A percentile compares a stretch with the other conserved stretches of the same genome.
phyloP scores from a whole-genome alignment of 2,888 invertebrate genomes.

The Ischnus inquisitorius region DNA sequence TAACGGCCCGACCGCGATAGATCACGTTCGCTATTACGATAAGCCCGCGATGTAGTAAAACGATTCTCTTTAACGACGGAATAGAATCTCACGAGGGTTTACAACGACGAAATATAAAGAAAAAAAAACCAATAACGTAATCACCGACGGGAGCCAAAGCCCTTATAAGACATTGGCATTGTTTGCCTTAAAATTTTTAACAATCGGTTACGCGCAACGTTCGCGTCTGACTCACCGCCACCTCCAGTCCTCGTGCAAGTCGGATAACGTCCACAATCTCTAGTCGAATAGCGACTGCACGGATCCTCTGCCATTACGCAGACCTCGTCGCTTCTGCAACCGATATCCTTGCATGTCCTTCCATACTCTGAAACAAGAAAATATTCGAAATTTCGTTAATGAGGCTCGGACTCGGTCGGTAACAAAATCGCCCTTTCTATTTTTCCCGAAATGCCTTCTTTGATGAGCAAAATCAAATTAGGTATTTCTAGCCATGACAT shows the following conservation, averaged over 20 bases:
- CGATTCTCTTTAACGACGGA: constrained; percentile 14
- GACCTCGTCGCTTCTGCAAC: constrained; percentile 90
- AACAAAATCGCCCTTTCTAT: no score
- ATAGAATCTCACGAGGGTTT: neutral
- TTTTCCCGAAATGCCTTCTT: no score
- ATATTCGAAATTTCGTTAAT: constrained; percentile 28
- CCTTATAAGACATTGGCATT: constrained; percentile 7
- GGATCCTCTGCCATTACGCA: constrained; percentile 91
- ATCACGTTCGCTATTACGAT: constrained; percentile 32
- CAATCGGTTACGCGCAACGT: constrained; percentile 13
- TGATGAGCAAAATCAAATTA: no score
- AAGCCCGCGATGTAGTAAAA: constrained; percentile 30
- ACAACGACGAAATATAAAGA: neutral
- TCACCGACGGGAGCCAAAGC: neutral
- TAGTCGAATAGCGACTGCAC: constrained; percentile 88
- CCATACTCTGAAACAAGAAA: constrained; percentile 89
- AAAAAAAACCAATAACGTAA: neutral
- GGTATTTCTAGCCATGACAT: no score
- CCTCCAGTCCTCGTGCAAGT: constrained; percentile 88
- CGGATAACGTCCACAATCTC: constrained; percentile 89
- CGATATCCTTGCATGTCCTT: constrained; percentile 92
- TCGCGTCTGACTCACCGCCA: constrained; percentile 80
- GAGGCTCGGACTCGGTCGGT: no score
- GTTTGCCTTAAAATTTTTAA: neutral
- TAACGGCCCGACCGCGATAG: constrained; percentile 27